phyloP scores from a whole-genome alignment of 2,113 vertebrate genomes.

The Chiloscyllium plagiosum region DNA sequence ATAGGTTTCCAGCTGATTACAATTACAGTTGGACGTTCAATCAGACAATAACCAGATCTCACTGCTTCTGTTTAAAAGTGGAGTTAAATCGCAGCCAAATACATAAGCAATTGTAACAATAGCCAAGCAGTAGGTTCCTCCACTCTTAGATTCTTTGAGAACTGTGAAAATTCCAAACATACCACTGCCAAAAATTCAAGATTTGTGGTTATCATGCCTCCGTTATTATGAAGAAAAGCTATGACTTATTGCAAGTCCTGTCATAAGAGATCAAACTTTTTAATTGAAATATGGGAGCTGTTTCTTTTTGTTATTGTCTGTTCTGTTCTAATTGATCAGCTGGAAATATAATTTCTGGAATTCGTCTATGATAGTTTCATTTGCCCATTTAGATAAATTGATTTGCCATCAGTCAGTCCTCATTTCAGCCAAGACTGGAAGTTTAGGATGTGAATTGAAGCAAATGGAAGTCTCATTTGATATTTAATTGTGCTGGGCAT shows the following conservation, averaged over 20 bases:
- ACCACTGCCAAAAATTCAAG: not conserved
- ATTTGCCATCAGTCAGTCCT: not conserved
- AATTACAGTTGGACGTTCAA: not conserved
- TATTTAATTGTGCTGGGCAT: not conserved
- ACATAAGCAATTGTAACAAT: too few relatives aligned
- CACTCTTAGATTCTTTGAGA: not conserved
- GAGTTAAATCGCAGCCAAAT: not conserved
- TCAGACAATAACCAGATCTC: not conserved
- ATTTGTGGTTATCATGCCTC: not conserved
- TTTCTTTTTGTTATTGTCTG: not conserved
- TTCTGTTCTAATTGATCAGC: not conserved
- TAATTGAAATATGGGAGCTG: not conserved
- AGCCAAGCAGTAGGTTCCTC: not conserved
- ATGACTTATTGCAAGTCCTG: not conserved
- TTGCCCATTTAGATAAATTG: not conserved
- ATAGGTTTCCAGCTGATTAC: not conserved
- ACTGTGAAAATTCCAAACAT: not conserved
- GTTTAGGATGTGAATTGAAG: not conserved
- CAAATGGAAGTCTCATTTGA: not conserved
- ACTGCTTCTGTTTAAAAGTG: not conserved
- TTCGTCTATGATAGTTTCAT: not conserved
- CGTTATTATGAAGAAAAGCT: not conserved
- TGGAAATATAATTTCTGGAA: not conserved
- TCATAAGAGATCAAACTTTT: not conserved
- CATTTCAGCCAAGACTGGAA: not conserved